Base-by-base conservation (phyloP, 1,140 invertebrate species). In the Colletes latitarsis region DNA sequence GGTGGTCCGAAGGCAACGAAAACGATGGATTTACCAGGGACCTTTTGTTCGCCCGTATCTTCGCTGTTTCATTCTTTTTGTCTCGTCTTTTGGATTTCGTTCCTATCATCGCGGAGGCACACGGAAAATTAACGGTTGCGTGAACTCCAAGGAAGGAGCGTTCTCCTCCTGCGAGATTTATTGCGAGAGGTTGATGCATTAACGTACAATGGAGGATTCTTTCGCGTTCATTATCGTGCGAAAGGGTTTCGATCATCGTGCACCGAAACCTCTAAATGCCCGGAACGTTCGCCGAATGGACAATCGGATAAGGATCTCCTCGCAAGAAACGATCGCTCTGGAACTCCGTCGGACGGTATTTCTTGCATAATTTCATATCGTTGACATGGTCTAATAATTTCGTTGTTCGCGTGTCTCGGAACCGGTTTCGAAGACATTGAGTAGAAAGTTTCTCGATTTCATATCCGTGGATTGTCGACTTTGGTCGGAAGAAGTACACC, bases 1-100 rank as follows among this genome's bases (percentile, higher is more conserved):
- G 49, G 74, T 82, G 82, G 74, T 84, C 74, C 82, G 60, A 73
- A 64, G 67, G 57, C 63, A 77, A 77, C 68, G 82, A 78, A 84
- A 84, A 84, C 63, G 64, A 76, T 71, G 81, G 63, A 78, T 84
- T 82, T 74, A 67, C 81, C 68, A 19, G 69, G 21, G 15, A n/a
- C 30, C 49, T 53, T 75, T 66, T 66, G 73, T 82, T 73, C 41
- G 19, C 52, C 49, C 55, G 46, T 75, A 82, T 67, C 62, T 62
- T 72, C 9, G 71, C 30, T 73, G 49, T 57, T 49, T 60, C 21
- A 30, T 53, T 46, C 52, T 30, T 57, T 49, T 12, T 14, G 14
- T 30, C 14, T 14, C 21, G 58, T 71, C 15, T 15, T 19, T n/a
- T 15, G 52, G 70, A 83, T 30, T 80, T 81, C n/a, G 39, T 60